Evolutionary conservation across 2,113 vertebrate genomes (phyloP).

Genomic region (Xenotilapia caudafasciata): DNA sequence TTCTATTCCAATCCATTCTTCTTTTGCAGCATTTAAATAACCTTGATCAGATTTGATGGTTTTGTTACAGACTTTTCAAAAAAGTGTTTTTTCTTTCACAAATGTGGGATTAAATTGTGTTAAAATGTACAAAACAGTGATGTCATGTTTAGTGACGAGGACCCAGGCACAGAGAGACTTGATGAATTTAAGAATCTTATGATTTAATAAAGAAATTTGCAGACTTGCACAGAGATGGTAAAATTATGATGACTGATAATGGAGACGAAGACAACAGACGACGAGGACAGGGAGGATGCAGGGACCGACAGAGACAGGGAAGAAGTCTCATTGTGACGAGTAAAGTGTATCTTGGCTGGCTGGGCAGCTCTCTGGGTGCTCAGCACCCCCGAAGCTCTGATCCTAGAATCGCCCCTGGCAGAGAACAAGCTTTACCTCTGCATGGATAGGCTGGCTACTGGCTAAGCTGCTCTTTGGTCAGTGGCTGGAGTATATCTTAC

Average conservation of each 20-base stretch:
- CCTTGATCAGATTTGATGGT: too few relatives aligned
- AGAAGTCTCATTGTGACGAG: fast-evolving
- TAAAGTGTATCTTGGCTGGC: fast-evolving
- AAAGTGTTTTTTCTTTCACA: too few relatives aligned
- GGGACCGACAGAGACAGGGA: fast-evolving
- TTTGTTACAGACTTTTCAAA: too few relatives aligned
- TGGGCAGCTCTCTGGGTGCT: not conserved
- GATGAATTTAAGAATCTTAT: not conserved
- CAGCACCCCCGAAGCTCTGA: not conserved
- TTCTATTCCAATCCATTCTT: too few relatives aligned
- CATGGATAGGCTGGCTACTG: not conserved
- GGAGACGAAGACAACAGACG: fast-evolving
- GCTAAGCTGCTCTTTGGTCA: not conserved
- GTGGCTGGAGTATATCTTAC: not conserved
- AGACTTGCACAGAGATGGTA: not conserved
- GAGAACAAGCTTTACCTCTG: not conserved
- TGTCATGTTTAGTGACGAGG: fast-evolving
- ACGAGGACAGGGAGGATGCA: not conserved
- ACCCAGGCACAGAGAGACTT: not conserved
- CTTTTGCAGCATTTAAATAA: too few relatives aligned
- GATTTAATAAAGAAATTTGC: not conserved
- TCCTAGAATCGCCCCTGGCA: not conserved
- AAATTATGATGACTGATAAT: not conserved
- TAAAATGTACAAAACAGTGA: not conserved
- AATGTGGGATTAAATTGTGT: too few relatives aligned